A percentile compares a stretch with the other conserved stretches of the same genome.
Conservation (phyloP, 1,140 invertebrate species). For the Drosophila neocordata region DNA sequence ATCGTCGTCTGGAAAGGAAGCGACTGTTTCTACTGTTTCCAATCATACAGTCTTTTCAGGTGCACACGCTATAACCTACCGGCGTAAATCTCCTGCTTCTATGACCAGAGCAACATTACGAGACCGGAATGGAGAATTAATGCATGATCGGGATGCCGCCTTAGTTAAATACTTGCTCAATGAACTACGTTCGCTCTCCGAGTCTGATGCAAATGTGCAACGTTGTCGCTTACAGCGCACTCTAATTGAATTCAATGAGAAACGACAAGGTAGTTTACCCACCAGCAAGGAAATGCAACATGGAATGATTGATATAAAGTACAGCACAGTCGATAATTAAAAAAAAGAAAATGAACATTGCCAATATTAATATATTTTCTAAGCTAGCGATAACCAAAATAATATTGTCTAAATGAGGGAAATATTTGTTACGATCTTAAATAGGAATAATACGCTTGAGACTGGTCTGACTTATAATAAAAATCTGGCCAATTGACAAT, state of each 20-base stretch:
- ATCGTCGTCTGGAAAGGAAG: not conserved
- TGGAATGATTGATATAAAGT: not conserved
- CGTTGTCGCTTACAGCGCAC: constrained; percentile 23
- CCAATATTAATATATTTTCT: not conserved
- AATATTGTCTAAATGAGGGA: too few species aligned
- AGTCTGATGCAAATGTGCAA: constrained; percentile 3
- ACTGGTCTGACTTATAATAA: too few species aligned
- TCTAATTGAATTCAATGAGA: constrained; percentile 20
- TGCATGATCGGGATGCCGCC: constrained; percentile 1
- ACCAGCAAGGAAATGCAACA: not conserved
- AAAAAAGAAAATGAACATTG: not conserved
- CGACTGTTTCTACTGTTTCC: not conserved
- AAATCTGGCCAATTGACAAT: too few species aligned
- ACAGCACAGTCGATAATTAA: not conserved
- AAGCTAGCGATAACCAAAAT: not conserved
- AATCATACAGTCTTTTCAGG: not conserved
- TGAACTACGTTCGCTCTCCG: constrained; percentile 3
- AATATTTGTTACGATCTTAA: too few species aligned
- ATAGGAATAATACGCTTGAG: too few species aligned
- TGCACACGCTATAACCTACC: not conserved
- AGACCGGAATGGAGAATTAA: not conserved
- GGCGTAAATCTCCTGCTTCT: not conserved
- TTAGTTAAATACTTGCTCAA: not conserved
- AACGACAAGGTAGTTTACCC: not conserved
- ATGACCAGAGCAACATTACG: not conserved